Conservation (phyloP, 2,113 vertebrate genomes). For the Gobio gobio region DNA sequence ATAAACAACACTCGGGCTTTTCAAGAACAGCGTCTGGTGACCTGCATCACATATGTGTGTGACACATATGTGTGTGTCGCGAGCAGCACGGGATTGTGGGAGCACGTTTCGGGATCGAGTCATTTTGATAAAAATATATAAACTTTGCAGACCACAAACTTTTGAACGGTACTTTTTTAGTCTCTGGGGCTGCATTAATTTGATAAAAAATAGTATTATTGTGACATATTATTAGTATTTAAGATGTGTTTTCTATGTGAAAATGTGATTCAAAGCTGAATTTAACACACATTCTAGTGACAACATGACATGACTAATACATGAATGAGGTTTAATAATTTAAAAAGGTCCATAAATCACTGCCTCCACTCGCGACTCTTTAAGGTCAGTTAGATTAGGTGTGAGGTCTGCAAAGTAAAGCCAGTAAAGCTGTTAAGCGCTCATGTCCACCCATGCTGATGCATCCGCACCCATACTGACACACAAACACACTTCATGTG, state of each 20-base stretch:
- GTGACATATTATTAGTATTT: no score
- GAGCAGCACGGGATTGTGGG: background rate
- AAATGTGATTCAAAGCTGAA: background rate
- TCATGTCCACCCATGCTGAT: background rate
- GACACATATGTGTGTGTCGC: background rate
- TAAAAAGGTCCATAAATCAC: background rate
- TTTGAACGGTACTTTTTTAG: no score
- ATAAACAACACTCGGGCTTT: background rate
- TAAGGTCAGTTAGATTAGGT: background rate
- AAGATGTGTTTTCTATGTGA: background rate
- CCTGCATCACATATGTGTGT: background rate
- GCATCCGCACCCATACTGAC: conserved; percentile 6
- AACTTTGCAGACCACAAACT: no score
- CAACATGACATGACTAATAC: background rate
- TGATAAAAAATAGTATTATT: background rate
- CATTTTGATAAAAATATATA: background rate
- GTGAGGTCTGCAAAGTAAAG: background rate
- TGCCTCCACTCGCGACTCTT: background rate
- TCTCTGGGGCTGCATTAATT: background rate
- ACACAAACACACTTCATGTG: conserved; percentile 32
- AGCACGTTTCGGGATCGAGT: background rate
- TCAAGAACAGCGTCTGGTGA: conserved; percentile 4
- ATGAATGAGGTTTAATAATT: background rate
- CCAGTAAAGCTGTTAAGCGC: background rate
- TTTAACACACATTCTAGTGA: background rate